Percentiles rank a stretch among this genome's conserved stretches.
phyloP scores from a whole-genome alignment of 2,888 invertebrate species.

The Meta bourneti region DNA sequence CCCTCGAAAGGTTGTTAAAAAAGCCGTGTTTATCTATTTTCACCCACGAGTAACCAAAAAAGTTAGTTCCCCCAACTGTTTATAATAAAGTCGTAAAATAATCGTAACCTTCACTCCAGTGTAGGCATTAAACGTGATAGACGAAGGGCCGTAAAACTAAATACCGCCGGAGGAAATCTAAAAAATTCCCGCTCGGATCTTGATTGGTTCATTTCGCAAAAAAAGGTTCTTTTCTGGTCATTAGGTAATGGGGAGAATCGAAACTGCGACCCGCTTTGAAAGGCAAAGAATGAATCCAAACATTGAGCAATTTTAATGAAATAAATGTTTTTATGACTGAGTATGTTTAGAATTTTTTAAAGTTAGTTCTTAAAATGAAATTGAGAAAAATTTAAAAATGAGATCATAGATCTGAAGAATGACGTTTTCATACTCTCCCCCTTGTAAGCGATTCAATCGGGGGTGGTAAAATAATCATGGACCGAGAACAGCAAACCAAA shows the following conservation, averaged over 20 bases:
- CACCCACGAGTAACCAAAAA: slow-evolving; percentile 2
- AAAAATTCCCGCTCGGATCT: slow-evolving; percentile 37
- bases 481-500: no score
- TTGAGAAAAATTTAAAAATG: no score
- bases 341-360: no score
- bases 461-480: no score
- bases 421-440: no score
- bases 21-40: slow-evolving; percentile 29
- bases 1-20: slow-evolving; percentile 44
- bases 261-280: no score
- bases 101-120: slow-evolving; percentile 62
- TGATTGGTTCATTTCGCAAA: slow-evolving; percentile 68
- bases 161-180: slow-evolving; percentile 45
- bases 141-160: slow-evolving; percentile 57
- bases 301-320: no score
- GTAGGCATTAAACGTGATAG: slow-evolving; percentile 63
- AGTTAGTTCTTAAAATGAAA: no score
- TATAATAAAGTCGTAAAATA: slow-evolving; percentile 76
- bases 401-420: no score
- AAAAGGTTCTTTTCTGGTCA: slow-evolving; percentile 43
- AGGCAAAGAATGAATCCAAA: no score
- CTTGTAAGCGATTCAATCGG: no score
- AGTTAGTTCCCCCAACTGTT: slow-evolving; percentile 39
- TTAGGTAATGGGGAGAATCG: slow-evolving; percentile 54
- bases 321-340: no score